Evolutionary conservation across 2,113 vertebrate genomes (phyloP), one percentile per base, ranked within the genome.

Genomic region (Hiodon alosoides): DNA sequence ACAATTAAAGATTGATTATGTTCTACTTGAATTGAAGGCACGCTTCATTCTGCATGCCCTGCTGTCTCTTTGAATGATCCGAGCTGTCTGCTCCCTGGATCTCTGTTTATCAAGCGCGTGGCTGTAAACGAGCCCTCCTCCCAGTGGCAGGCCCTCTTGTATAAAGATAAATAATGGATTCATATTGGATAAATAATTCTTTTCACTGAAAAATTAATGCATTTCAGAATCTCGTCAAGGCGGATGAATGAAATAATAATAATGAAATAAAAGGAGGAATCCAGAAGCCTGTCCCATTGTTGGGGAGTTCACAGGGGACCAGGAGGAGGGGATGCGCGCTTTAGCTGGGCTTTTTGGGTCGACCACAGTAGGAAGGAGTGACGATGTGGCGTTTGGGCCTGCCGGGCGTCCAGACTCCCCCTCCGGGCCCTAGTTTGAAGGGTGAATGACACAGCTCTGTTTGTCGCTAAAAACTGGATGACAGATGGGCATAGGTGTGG

Each of bases 61-160:
- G 80, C 86, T 92, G 91, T 91, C 91, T 90, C 86, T 89, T 91
- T 88, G 87, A 88, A 90, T 91, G 85, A 90, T 85, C 82, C 71
- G 85, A 89, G 78, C 87, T 89, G 90, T 90, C 89, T 84, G 84
- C 88, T 86, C 79, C 70, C 62, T 76, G 83, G 83, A 86, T 86
- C 86, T 87, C 88, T 91, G 89, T 91, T 92, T 91, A 92, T 89
- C 87, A 91, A 91, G 87, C 89, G 89, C 84, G 87, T 87, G 83
- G 70, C 86, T 91, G 90, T 90, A 92, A 92, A 92, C 91, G 89
- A 92, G 90, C 91, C 89, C 85, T 90, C 89, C 85, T 91, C 90
- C 89, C 90, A 80, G 75, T 77, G 86, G 86, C 51, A 57, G 73
- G 84, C 86, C 85, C 87, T 90, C 86, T 90, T 93, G 90, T 92